Base-by-base conservation (phyloP, 2,797 vertebrate species). In the Alcedo atthis region DNA sequence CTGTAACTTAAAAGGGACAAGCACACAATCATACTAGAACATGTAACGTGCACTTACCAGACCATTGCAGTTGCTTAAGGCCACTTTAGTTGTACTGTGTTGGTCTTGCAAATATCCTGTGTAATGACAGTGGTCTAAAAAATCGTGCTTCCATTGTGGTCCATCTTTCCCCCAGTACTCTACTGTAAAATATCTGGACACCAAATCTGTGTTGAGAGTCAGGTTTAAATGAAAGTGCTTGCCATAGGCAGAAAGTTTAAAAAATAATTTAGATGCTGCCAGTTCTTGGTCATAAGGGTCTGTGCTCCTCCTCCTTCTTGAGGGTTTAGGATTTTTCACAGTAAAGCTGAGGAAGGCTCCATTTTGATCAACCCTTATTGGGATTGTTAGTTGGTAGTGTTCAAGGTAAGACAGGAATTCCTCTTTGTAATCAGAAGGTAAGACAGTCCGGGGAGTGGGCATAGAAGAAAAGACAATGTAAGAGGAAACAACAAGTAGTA, bases 361-460 rank as follows among this genome's bases (percentile, higher is more conserved):
- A 94, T 98, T 98, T 97, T 99, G 98, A 83, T 99, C 98, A 98
- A 99, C 98, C 89, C 98, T 98, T 97, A 99, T 97, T 45, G 99
- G 99, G 93, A 99, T 98, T 92, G 98, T 99, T 97, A 99, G 97
- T 97, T 99, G 99, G 98, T 99, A 99, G 97, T 99, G 98, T 98
- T 99, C 99, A 98, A 99, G 98, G 96, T 98, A 98, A 97, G 99
- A 99, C 98, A 99, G 98, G 98, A 99, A 99, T 98, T 99, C 99
- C 98, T 99, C 99, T 99, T 98, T 98, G 96, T 97, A 97, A 97
- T 96, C 97, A 97, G 96, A 98, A 97, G 93, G 93, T 96, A 97
- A 97, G 85, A 87, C 86, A 97, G 87, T 98, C 96, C 97, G 97
- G 95, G 94, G 94, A 97, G 94, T 85, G 83, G 58, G 95, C 96